Conservation (phyloP, 1,140 invertebrate species). For the Subanguina moxae region DNA sequence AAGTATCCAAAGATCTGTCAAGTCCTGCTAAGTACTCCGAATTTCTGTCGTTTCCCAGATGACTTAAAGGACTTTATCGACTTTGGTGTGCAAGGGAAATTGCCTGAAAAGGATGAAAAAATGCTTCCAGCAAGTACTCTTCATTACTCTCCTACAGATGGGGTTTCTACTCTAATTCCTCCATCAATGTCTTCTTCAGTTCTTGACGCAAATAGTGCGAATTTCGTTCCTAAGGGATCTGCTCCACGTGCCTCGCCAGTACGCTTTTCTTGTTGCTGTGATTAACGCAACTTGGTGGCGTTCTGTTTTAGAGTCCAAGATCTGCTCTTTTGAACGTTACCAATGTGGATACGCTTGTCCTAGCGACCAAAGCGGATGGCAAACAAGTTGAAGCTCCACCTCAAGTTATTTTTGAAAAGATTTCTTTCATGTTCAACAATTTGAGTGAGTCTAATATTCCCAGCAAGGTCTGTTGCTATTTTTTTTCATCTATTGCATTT, state of each 20-base stretch:
- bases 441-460: slow-evolving; percentile 87
- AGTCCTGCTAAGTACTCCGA: slow-evolving; percentile 32
- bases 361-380: slow-evolving; percentile 87
- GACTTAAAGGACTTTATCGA: slow-evolving; percentile 34
- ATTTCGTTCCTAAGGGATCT: background rate
- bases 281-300: background rate
- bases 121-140: background rate
- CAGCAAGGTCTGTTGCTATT: too few relatives aligned
- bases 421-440: slow-evolving; percentile 99
- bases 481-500: slow-evolving; percentile 52
- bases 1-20: slow-evolving; percentile 48
- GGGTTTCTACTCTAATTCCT: background rate
- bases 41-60: slow-evolving; percentile 30
- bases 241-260: background rate
- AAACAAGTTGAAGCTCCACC: slow-evolving; percentile 75
- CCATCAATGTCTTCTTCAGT: background rate
- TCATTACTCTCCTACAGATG: background rate
- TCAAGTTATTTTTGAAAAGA: slow-evolving; percentile 82
- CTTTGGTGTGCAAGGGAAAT: slow-evolving; percentile 29
- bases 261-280: background rate
- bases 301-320: background rate
- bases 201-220: too few relatives aligned
- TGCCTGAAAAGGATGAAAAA: slow-evolving; percentile 7
- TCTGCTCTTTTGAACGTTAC: slow-evolving; percentile 74
- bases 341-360: slow-evolving; percentile 74